phyloP scores from a whole-genome alignment of 2,797 vertebrate genomes.

The Geotrypetes seraphini region DNA sequence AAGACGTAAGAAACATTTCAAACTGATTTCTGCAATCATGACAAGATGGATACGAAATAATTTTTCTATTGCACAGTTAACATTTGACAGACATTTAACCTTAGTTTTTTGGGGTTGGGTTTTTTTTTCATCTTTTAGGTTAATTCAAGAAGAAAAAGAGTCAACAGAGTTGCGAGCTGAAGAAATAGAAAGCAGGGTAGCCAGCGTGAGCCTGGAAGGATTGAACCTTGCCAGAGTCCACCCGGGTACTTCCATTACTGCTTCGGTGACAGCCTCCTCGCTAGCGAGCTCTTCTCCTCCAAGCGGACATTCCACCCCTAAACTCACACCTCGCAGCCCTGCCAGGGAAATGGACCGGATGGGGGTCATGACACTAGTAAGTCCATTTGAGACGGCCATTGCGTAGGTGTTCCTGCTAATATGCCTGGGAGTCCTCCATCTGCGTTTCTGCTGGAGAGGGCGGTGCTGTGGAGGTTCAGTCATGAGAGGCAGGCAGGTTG shows the following conservation, averaged over 20 bases:
- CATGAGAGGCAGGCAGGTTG: no score
- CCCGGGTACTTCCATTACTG: conserved; percentile 85
- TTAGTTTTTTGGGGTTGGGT: no score
- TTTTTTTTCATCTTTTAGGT: conserved; percentile 48
- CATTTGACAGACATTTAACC: conserved; percentile 1
- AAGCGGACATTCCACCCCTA: conserved; percentile 92
- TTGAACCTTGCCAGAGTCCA: conserved; percentile 88
- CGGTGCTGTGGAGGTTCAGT: no score
- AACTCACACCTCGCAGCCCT: conserved; percentile 87
- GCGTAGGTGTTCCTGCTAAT: no score
- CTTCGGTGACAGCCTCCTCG: conserved; percentile 89
- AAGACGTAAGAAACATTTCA: no score
- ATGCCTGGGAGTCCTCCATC: no score
- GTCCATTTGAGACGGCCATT: conserved; percentile 4
- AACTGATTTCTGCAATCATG: no score
- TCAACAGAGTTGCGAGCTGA: conserved; percentile 92
- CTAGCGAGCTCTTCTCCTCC: conserved; percentile 93
- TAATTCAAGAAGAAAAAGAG: conserved; percentile 98
- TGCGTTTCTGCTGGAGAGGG: no score
- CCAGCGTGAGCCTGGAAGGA: conserved; percentile 92
- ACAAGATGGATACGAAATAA: no score
- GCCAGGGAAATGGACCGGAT: conserved; percentile 94
- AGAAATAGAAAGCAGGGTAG: conserved; percentile 95
- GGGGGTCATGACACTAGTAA: conserved; percentile 96
- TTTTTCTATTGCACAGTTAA: no score